These are phyloP conservation scores for Gnatocerus cornutus DNA, from an alignment of 2,888 invertebrate genomes.

Conservation along the genomic window DNA sequence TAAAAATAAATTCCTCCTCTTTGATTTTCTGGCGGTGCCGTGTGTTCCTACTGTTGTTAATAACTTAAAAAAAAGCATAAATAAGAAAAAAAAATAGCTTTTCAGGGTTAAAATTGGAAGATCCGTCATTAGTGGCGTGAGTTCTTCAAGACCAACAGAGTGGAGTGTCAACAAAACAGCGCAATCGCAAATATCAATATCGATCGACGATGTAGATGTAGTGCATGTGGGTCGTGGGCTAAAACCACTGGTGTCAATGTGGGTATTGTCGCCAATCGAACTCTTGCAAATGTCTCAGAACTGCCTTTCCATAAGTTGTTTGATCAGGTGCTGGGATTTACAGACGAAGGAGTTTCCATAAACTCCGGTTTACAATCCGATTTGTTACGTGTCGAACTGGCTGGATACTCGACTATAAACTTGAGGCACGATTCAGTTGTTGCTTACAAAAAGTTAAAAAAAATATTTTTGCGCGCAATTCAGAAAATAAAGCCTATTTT, in stretches of 20 bases:
- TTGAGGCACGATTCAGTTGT: too few relatives aligned
- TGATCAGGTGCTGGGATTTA: slow-evolving; percentile 37
- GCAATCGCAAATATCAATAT: slow-evolving; percentile 53
- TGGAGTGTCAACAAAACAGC: slow-evolving; percentile 46
- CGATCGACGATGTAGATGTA: slow-evolving; percentile 38
- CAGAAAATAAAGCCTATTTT: not conserved
- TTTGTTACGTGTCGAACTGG: slow-evolving; percentile 17
- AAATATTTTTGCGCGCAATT: too few relatives aligned
- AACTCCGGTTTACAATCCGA: slow-evolving; percentile 16
- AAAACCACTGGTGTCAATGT: slow-evolving; percentile 45
- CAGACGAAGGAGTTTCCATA: slow-evolving; percentile 26
- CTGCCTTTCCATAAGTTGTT: slow-evolving; percentile 27
- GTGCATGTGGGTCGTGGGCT: slow-evolving; percentile 50
- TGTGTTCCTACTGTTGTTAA: too few relatives aligned
- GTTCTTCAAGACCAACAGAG: slow-evolving; percentile 41
- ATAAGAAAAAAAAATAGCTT: not conserved
- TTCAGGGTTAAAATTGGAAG: slow-evolving; percentile 11
- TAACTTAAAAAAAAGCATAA: too few relatives aligned
- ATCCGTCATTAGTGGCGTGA: slow-evolving; percentile 31
- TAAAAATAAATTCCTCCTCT: too few relatives aligned
- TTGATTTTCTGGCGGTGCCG: too few relatives aligned
- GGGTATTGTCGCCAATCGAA: slow-evolving; percentile 44
- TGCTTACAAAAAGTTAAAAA: too few relatives aligned
- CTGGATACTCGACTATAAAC: not conserved
- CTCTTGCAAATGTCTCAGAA: slow-evolving; percentile 30